Percentiles rank a stretch among this genome's conserved stretches.
Conservation (phyloP, 2,888 invertebrate species). For the Melitaea athalia region DNA sequence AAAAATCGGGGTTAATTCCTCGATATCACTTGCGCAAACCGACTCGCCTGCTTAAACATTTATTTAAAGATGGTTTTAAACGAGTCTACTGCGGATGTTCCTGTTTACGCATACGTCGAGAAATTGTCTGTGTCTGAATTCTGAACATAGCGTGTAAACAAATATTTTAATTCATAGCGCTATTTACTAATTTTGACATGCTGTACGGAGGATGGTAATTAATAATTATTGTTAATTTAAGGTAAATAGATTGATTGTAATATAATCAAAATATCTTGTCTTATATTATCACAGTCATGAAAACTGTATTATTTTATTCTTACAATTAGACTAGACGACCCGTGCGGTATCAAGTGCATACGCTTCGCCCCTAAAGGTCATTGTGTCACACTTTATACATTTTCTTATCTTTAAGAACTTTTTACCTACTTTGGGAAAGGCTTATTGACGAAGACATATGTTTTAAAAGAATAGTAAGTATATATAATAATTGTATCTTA, state of each 20-base stretch:
- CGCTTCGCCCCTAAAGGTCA: too few species aligned
- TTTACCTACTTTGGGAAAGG: too few species aligned
- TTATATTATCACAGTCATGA: too few species aligned
- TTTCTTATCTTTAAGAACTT: too few species aligned
- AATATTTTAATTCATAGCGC: conserved; percentile 12
- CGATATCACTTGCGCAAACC: conserved; percentile 62
- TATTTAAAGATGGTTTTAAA: conserved; percentile 56
- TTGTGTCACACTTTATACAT: too few species aligned
- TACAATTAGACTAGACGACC: too few species aligned
- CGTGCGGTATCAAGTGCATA: too few species aligned
- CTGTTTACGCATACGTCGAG: conserved; percentile 31
- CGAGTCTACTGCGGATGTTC: conserved; percentile 36
- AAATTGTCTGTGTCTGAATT: conserved; percentile 27
- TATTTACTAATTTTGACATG: not conserved
- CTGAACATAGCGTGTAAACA: conserved; percentile 29
- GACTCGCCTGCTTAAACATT: conserved; percentile 47
- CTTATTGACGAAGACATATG: too few species aligned
- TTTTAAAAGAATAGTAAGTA: too few species aligned
- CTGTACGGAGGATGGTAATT: too few species aligned
- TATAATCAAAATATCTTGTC: not conserved
- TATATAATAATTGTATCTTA: too few species aligned
- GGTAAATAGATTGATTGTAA: not conserved
- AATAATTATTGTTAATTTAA: not conserved
- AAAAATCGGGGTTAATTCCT: conserved; percentile 76
- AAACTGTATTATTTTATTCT: too few species aligned